phyloP scores from a whole-genome alignment of 2,888 invertebrate species.

The Torymus aiolomorphi region DNA sequence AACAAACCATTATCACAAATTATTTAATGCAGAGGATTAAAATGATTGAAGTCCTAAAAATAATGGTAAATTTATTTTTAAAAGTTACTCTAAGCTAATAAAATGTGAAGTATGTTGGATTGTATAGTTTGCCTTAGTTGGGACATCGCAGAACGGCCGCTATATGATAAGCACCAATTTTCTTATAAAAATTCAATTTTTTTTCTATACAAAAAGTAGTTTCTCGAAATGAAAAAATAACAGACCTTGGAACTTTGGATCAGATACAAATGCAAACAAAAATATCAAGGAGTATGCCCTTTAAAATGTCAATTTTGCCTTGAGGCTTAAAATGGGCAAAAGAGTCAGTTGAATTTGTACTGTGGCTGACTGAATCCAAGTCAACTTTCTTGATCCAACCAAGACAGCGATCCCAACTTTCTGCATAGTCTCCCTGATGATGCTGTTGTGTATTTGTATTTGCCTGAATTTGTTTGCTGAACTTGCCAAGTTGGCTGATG shows the following conservation, averaged over 20 bases:
- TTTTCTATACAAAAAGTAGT: conserved; percentile 3
- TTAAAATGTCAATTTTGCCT: conserved; percentile 69
- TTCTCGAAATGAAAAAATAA: not conserved
- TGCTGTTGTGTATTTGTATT: conserved; percentile 48
- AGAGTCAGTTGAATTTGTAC: conserved; percentile 67
- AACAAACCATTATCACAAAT: conserved; percentile 38
- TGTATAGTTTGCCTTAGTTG: conserved; percentile 24
- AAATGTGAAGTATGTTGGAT: not conserved
- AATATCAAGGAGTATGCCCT: conserved; percentile 70
- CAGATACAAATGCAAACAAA: conserved; percentile 71
- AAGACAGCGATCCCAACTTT: conserved; percentile 63
- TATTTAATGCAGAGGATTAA: conserved; percentile 38
- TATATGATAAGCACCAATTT: not conserved
- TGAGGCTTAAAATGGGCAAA: conserved; percentile 67
- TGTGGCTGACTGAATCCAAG: conserved; percentile 65
- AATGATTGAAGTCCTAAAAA: conserved; percentile 39
- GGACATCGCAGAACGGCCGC: conserved; percentile 47
- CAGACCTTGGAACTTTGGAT: conserved; percentile 26
- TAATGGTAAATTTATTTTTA: conserved; percentile 26
- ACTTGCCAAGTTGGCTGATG: conserved; percentile 67
- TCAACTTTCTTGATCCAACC: conserved; percentile 67
- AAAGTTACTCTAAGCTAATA: conserved; percentile 1
- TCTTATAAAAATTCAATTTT: not conserved
- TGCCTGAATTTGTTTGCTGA: conserved; percentile 62
- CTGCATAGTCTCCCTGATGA: conserved; percentile 55